Conservation (phyloP, 23 tunicate species). For the Styela clava region DNA sequence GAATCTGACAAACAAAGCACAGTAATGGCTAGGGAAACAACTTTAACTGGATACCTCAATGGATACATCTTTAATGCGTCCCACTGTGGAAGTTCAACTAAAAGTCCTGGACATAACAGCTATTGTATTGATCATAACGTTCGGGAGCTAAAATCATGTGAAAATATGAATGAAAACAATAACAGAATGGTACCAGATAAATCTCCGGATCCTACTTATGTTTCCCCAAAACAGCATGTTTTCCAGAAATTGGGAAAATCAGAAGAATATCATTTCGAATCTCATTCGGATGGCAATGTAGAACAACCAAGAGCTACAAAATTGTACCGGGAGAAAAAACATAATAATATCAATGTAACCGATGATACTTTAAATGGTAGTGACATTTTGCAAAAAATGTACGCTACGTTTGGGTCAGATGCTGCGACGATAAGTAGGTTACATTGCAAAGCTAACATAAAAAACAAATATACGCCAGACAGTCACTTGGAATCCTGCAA, state of each 20-base stretch:
- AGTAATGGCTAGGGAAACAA: neutral
- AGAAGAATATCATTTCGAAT: too few species aligned
- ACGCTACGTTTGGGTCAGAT: conserved; percentile 49
- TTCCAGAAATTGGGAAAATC: too few species aligned
- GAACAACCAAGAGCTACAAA: too few species aligned
- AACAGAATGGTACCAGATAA: neutral
- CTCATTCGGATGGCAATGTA: neutral
- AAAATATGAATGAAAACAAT: neutral
- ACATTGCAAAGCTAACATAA: neutral
- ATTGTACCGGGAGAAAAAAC: neutral
- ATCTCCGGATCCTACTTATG: neutral
- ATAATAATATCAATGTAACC: neutral
- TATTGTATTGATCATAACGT: neutral
- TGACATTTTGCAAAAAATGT: conserved; percentile 63
- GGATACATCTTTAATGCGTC: neutral
- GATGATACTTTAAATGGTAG: conserved; percentile 15
- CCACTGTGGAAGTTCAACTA: neutral
- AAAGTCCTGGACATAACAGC: neutral
- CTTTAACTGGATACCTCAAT: neutral
- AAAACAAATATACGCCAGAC: too few species aligned
- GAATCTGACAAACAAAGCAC: neutral
- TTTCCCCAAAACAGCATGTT: neutral
- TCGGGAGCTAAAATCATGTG: neutral
- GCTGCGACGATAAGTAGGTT: neutral
- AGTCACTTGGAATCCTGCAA: too few species aligned